Conservation (phyloP, 1,140 invertebrate genomes). For the Bombyx mori region ASM3026992v2 NC_085117.1:7285501-7286000, state of each 20-base stretch:
- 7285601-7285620: slow-evolving; percentile 82
- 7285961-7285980: no score
- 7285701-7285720: slow-evolving; percentile 84
- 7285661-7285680: slow-evolving; percentile 80
- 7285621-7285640: slow-evolving; percentile 88
- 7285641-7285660: slow-evolving; percentile 85
- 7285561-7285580: slow-evolving; percentile 84
- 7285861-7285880: background rate
- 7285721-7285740: slow-evolving; percentile 89
- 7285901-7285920: no score
- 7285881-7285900: background rate
- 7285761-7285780: slow-evolving; percentile 95
- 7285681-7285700: slow-evolving; percentile 89
- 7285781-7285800: slow-evolving; percentile 88
- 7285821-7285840: slow-evolving; percentile 82
- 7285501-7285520: no score
- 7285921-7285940: no score
- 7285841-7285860: no score
- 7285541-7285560: background rate
- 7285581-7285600: slow-evolving; percentile 89
- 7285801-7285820: slow-evolving; percentile 96
- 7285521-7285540: no score
- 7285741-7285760: slow-evolving; percentile 92
- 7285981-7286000: no score
- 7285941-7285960: no score